Evolutionary conservation across 2,113 vertebrate species (phyloP), one percentile per base, ranked within the genome.

Genomic region (Corvus cornix): DNA sequence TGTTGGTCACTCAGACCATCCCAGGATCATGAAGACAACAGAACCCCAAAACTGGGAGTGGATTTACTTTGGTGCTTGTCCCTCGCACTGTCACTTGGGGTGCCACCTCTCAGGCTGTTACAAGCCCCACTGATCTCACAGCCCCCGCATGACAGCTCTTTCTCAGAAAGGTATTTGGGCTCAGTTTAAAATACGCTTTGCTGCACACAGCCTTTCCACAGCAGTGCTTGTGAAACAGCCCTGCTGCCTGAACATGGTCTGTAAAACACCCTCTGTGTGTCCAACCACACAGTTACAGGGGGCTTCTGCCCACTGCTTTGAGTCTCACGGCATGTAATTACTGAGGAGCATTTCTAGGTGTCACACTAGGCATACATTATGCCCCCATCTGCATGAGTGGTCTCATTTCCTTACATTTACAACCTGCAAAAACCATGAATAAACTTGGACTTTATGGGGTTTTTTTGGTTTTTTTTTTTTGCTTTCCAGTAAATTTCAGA

Each of bases 401-500:
- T 95, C 80, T 97, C 82, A 75, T 93, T 98, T 96, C 89, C 86
- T 94, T 96, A 81, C 67, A 91, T 94, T 96, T 96, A 97, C 76
- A 81, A 26, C 33, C 72, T 89, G 87, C 72, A 90, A 90, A 95
- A 89, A 37, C 35, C 83, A 64, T 64, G 75, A 93, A 81, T 95
- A 94, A 81, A 83, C 53, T 90, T 46, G 27, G 35, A 82, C 48
- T 94, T 96, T 85, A 94, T 62, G 46, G 51, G 39, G 39, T 51
- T 30, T 69, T 51, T 53, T 16, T 53, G 41, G 44, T 30, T 39
- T 56, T 63, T 39, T 66, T 49, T 20, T 37, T 33, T 12, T 21
- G 4, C 81, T 92, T 95, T 87, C 91, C 82, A 95, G 81, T 90
- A 95, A 95, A 90, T 59, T 87, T 87, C 58, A 89, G 53, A 80